Percentiles rank a stretch among this genome's conserved stretches.
phyloP scores from a whole-genome alignment of 2,113 vertebrate species.

The Archocentrus centrarchus region DNA sequence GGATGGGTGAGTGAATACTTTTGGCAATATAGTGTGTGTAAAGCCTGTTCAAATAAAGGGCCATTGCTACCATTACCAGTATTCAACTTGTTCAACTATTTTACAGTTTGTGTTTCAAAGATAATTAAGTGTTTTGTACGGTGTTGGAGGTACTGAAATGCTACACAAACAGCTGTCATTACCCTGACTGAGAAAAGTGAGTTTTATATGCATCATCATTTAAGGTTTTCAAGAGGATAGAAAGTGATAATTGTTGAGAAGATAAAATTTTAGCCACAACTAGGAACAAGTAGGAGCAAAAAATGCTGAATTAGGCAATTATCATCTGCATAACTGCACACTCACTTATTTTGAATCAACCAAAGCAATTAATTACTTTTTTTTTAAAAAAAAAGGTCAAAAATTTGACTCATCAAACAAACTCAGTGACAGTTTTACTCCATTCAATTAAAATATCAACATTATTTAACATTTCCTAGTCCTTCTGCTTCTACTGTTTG shows the following conservation, averaged over 20 bases:
- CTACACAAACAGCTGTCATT: not conserved
- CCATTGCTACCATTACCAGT: not conserved
- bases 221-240: not conserved
- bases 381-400: no score
- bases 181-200: not conserved
- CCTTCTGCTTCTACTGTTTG: not conserved
- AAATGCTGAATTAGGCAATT: not conserved
- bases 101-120: conserved; percentile 1
- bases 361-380: no score
- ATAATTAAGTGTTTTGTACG: not conserved
- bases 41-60: not conserved
- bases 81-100: not conserved
- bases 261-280: not conserved
- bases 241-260: not conserved
- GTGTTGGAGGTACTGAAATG: not conserved
- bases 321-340: not conserved
- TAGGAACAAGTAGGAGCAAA: not conserved
- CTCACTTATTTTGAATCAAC: not conserved
- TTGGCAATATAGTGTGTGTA: not conserved
- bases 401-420: not conserved
- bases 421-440: no score
- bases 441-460: no score
- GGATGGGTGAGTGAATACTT: no score
- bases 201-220: not conserved
- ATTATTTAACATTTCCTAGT: not conserved